Base-by-base conservation (phyloP, 2,888 invertebrate species). In the Diarsia rubi region DNA sequence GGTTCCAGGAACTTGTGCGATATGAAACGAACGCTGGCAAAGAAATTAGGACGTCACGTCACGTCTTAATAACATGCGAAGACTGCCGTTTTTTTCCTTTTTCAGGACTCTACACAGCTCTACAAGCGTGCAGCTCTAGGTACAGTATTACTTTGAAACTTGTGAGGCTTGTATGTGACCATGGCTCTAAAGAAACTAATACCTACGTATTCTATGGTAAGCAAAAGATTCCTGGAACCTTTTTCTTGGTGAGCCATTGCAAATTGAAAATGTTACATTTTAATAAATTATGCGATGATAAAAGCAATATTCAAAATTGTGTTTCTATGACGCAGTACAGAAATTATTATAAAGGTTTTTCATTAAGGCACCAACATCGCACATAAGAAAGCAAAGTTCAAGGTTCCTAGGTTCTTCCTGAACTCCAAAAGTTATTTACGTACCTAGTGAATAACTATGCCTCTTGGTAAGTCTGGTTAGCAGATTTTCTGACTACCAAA, bases 161-260 rank as follows among this genome's bases (percentile, higher is more conserved):
- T 67, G 49, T 78, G 69, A 54, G 49, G 37, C 60, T 47, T 79
- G 59, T 69, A 49, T 52, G 1, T 37, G 1, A 47, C 31, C 31
- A 69, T 79, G 69, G 44, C 42, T 19, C 49, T 73, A 6, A 24
- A 57, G 49, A n/a, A 78, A 31, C 49, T 9, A 2, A 24, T 65
- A 47, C 68, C 62, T 65, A 47, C 68, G 62, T 49, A 79, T 73
- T 49, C 49, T 57, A 79, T 73, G 69, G 66, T 45, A 21, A n/a
- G 2, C 44, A 66, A 67, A 16, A 66, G 24, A 24, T 45, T 49
- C 44, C 45, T n/a, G 6, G 19, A 24, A 27, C 16, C 27, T 24
- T 11, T 4, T 3, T 12, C 2, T n/a, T 5, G 2, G 31, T 11
- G 11, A 27, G 2, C 12, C 42, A 31, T 44, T 69, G 3, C 27